Conservation (phyloP, 2,888 invertebrate species). For the Criorhina ranunculi region DNA sequence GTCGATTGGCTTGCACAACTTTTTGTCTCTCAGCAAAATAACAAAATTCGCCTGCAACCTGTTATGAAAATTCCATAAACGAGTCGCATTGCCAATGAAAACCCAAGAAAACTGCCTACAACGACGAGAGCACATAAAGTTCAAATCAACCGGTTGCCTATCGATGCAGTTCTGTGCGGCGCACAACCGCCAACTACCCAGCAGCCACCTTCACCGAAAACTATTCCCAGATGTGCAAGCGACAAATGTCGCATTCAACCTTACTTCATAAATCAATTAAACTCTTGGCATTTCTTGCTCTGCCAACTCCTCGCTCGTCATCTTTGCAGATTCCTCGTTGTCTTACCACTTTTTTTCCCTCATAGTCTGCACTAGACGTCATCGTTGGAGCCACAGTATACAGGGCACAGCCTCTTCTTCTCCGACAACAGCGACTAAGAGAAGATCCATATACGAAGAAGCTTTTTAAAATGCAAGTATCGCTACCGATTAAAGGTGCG, state of each 20-base stretch:
- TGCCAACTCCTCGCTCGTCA: slow-evolving; percentile 71
- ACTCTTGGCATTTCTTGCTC: slow-evolving; percentile 73
- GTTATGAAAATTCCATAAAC: slow-evolving; percentile 77
- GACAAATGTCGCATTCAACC: slow-evolving; percentile 75
- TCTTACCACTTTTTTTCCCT: slow-evolving; percentile 18
- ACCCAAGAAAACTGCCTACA: slow-evolving; percentile 41
- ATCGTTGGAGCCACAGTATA: slow-evolving; percentile 2
- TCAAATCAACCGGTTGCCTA: slow-evolving; percentile 69
- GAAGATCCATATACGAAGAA: slow-evolving; percentile 24
- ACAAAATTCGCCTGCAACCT: slow-evolving; percentile 68
- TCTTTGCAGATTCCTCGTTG: slow-evolving; percentile 58
- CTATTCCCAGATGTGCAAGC: slow-evolving; percentile 68
- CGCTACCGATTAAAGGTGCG: slow-evolving; percentile 76
- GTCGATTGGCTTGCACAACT: slow-evolving; percentile 55
- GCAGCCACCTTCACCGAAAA: slow-evolving; percentile 53
- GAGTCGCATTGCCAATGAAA: slow-evolving; percentile 72
- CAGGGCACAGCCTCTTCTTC: slow-evolving; percentile 17
- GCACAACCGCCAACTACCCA: slow-evolving; percentile 7
- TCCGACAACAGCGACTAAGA: not conserved
- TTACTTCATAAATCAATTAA: slow-evolving; percentile 77
- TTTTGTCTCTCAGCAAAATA: slow-evolving; percentile 37
- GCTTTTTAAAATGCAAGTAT: slow-evolving; percentile 68
- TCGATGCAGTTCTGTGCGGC: slow-evolving; percentile 14
- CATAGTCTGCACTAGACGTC: slow-evolving; percentile 22
- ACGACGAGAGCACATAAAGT: slow-evolving; percentile 65